phyloP scores from a whole-genome alignment of 37 sponge, comb jelly and placozoan species.

The Bolinopsis microptera region DNA sequence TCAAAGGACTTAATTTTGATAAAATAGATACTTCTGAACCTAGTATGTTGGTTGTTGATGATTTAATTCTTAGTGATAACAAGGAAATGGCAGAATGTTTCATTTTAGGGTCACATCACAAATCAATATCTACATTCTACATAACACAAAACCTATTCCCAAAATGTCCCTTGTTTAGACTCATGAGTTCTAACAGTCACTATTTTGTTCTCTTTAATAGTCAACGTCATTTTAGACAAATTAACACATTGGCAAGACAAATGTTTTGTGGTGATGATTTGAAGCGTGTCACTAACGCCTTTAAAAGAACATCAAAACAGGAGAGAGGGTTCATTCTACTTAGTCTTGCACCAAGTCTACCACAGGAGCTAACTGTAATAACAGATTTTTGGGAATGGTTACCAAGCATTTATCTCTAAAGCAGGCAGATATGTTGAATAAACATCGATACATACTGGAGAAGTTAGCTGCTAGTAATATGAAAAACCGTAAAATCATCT shows the following conservation, averaged over 20 bases:
- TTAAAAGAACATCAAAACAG: neutral
- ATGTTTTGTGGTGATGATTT: conserved; percentile 1
- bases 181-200: neutral
- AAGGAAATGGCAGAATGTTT: conserved; percentile 6
- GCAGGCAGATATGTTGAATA: neutral
- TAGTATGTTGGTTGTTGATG: conserved; percentile 8
- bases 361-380: conserved; percentile 17
- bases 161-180: neutral
- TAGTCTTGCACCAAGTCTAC: neutral
- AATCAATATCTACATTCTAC: neutral
- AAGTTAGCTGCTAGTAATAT: neutral
- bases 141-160: conserved; percentile 46
- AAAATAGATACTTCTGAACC: conserved; percentile 22
- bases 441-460: conserved; percentile 3
- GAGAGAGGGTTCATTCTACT: conserved; percentile 1
- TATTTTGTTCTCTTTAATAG: conserved; percentile 5
- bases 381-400: conserved; percentile 42
- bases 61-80: neutral
- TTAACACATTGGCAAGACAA: conserved; percentile 21
- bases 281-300: neutral
- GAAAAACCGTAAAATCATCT: too few species aligned
- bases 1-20: conserved; percentile 5
- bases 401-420: conserved; percentile 43
- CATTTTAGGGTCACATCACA: conserved; percentile 14
- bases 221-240: conserved; percentile 24